Percentiles rank a stretch among this genome's conserved stretches.
These are phyloP conservation scores for Notiomystis cincta DNA, from an alignment of 2,113 vertebrate species.

Conservation along the genomic window DNA sequence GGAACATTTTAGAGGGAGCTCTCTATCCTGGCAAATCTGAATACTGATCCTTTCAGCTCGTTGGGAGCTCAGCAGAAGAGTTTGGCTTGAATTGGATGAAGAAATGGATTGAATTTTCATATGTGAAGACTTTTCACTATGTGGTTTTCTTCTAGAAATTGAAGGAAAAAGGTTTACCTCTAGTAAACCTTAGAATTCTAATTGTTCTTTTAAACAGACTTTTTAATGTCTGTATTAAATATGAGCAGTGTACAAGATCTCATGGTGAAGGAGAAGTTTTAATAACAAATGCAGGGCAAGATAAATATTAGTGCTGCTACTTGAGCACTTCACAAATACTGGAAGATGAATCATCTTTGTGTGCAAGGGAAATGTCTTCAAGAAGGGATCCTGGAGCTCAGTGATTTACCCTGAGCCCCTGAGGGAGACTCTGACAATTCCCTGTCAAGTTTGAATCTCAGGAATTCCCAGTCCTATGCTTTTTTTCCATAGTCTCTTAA, in stretches of 20 bases:
- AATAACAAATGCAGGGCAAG: constrained; percentile 25
- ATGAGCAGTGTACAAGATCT: background rate
- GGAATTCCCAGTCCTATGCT: background rate
- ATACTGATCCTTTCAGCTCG: background rate
- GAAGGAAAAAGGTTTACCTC: background rate
- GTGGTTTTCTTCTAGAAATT: background rate
- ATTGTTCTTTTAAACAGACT: background rate
- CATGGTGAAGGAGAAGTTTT: background rate
- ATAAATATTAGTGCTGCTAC: constrained; percentile 34
- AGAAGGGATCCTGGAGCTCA: background rate
- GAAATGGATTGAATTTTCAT: background rate
- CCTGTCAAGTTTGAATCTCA: background rate
- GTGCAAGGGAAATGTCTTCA: background rate
- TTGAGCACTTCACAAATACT: background rate
- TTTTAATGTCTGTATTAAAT: background rate
- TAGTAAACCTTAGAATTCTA: background rate
- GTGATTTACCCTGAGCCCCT: background rate
- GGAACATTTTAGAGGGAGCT: background rate
- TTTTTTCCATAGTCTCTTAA: background rate
- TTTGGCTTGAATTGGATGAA: background rate
- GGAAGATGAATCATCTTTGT: background rate
- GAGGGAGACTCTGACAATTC: background rate
- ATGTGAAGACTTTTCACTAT: background rate
- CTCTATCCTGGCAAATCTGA: background rate
- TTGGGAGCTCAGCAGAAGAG: background rate